Evolutionary conservation across 1,140 invertebrate genomes (phyloP).

Genomic region (Drosophila arizonae): DNA sequence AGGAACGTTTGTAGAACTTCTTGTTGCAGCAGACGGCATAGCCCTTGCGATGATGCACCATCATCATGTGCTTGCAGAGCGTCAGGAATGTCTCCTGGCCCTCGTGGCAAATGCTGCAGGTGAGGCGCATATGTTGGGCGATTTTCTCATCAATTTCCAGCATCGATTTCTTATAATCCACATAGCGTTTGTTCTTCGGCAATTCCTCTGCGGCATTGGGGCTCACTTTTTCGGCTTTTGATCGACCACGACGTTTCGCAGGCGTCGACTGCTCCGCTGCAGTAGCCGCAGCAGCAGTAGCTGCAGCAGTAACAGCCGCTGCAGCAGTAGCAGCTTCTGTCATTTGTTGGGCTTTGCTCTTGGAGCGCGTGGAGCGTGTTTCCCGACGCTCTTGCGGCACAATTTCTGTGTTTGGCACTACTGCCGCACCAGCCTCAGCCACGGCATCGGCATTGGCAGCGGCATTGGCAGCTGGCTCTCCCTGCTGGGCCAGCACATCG

Average conservation of each 20-base stretch:
- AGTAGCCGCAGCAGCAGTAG: not conserved
- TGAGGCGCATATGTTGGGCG: slow-evolving; percentile 67
- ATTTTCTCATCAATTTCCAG: slow-evolving; percentile 71
- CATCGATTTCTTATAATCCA: slow-evolving; percentile 67
- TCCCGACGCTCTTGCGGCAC: slow-evolving; percentile 46
- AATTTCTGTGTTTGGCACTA: not conserved
- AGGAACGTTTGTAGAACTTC: slow-evolving; percentile 73
- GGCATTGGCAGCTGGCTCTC: not conserved
- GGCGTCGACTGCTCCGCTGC: not conserved
- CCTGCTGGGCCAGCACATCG: slow-evolving; percentile 46
- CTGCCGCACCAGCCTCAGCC: not conserved
- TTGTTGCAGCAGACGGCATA: slow-evolving; percentile 76
- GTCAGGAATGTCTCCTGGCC: slow-evolving; percentile 57
- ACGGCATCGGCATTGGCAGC: not conserved
- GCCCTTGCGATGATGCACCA: slow-evolving; percentile 59
- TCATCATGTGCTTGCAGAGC: slow-evolving; percentile 68
- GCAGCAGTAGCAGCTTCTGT: not conserved
- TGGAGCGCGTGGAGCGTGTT: slow-evolving; percentile 51
- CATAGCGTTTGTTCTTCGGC: slow-evolving; percentile 51
- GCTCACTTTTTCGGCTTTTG: slow-evolving; percentile 17
- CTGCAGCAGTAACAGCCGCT: not conserved
- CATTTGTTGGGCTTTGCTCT: slow-evolving; percentile 48
- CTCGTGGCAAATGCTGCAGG: slow-evolving; percentile 67
- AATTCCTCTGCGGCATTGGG: not conserved
- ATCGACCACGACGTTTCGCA: slow-evolving; percentile 17